These are phyloP conservation scores for Rhinolophus sinicus DNA, from an alignment of 2,113 vertebrate genomes.

Conservation along the genomic window DNA sequence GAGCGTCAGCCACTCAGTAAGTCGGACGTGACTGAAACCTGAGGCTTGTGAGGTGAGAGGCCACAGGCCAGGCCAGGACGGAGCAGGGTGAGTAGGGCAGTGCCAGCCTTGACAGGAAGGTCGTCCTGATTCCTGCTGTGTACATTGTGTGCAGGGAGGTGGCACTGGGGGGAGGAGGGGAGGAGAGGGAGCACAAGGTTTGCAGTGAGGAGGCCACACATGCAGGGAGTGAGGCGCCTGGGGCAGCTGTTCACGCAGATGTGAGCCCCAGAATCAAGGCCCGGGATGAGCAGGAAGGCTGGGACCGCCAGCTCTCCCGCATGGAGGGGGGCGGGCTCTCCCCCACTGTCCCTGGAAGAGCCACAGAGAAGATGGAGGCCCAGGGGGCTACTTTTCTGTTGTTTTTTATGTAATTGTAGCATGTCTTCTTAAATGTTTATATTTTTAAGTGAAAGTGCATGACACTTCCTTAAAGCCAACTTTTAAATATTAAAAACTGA, in stretches of 20 bases:
- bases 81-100: too few species aligned
- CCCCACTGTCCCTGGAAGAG: neutral
- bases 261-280: neutral
- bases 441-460: neutral
- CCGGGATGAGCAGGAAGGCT: neutral
- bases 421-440: neutral
- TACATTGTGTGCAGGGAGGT: neutral
- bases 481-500: neutral
- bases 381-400: neutral
- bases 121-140: fast-evolving
- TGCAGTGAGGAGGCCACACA: too few species aligned
- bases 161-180: too few species aligned
- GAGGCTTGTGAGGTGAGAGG: neutral
- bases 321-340: neutral
- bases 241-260: too few species aligned
- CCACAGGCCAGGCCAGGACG: neutral
- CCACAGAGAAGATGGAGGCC: neutral
- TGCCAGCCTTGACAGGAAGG: neutral
- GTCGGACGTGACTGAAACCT: neutral
- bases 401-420: neutral
- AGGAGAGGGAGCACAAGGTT: neutral
- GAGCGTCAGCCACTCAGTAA: fast-evolving
- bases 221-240: too few species aligned
- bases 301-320: neutral
- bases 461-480: neutral